Base-by-base conservation (phyloP, 2,113 vertebrate genomes). In the Tetrax tetrax region DNA sequence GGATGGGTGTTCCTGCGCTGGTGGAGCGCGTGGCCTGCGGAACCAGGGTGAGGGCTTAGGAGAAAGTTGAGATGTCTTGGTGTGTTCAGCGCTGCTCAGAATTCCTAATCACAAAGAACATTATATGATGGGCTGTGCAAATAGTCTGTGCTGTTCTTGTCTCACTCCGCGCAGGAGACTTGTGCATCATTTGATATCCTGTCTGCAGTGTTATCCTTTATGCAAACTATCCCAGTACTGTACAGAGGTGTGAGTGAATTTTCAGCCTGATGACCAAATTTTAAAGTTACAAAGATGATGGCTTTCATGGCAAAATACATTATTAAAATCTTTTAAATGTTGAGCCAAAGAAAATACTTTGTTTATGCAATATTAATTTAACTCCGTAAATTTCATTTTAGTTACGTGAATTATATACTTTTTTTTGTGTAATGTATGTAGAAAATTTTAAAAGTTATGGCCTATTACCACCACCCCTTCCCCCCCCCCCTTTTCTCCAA, bases 81-180 rank as follows among this genome's bases (percentile, higher is more conserved):
- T 8, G 19, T 51, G 76, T 69, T 31, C 45, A 57, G 76, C 48
- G 5, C 79, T 68, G 56, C 59, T 61, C 4, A 4, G n/a, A 78
- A 43, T 21, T 22, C 43, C 60, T 53, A 2, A 33, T 43, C 31
- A 19, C 3, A 3, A 14, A 45, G 15, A 70, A 28, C 4, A 0
- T 60, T 90, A 51, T 90, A 79, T 88, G 90, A 77, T 83, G 85
- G 85, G 63, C 89, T 70, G 18, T 20, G 45, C 48, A 43, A 6
- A 63, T 7, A 25, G 14, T 3, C 70, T 69, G 37, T 47, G 75
- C 65, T 64, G 37, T 3, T 45, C 37, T 65, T 60, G 33, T 35
- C 37, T 33, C 2, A 1, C 28, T n/a, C 22, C 25, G 66, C 24
- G 37, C 29, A 35, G 68, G 47, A 83, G 38, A 3, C 13, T 27